Evolutionary conservation across 2,797 vertebrate species (phyloP), one percentile per base, ranked within the genome.

Genomic region (Micromesistius poutassou): DNA sequence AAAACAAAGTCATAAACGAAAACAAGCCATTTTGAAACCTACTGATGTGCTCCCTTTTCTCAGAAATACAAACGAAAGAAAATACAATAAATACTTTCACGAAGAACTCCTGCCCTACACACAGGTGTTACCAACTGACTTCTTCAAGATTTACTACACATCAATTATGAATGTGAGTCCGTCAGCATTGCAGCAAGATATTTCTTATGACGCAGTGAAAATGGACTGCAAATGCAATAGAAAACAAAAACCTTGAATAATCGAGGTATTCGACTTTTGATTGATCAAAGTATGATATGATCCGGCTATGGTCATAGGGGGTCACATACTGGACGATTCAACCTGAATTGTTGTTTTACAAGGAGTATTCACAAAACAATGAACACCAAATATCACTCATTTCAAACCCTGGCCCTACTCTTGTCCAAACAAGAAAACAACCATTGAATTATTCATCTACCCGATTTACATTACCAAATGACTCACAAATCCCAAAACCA

Each of bases 101-200:
- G 30, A 4, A 28, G 36, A 74, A 16, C 73, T 50, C 28, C 42
- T 25, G 14, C 40, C 9, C 14, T 30, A 16, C 14, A 10, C 38
- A 30, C 13, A 16, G 35, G 16, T 83, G 77, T 81, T 6, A 55
- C 40, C 14, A 62, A 28, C 30, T 12, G 33, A 42, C 36, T 7
- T 42, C 13, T 76, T 68, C 25, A 9, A 16, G 4, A 76, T n/a
- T 72, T 75, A 70, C 4, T 76, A 19, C 75, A 71, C 68, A 83
- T 83, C 74, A 76, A 78, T 78, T 75, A 86, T 80, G 13, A 31
- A 75, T 71, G 35, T 46, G 30, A 33, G 33, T 72, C 40, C 35
- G 30, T 25, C 40, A 13, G 38, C 30, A 74, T 8, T 38, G 10
- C 30, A 74, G 66, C 30, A 68, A 68, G 16, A 71, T 74, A 42